phyloP scores from a whole-genome alignment of 2,888 invertebrate species.

The Carabus problematicus region DNA sequence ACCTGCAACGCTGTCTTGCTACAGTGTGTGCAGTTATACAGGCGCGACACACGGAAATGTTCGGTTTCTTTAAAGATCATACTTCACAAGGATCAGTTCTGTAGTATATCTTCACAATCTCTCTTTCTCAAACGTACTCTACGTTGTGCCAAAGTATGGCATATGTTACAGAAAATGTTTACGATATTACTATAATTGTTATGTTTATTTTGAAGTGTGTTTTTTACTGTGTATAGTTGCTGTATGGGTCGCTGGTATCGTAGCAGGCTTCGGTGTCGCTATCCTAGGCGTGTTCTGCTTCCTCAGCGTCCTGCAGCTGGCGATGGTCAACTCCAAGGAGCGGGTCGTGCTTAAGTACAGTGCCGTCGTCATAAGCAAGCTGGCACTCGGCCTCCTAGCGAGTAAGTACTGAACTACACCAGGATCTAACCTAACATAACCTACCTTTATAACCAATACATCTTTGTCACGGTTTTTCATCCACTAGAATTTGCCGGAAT shows the following conservation, averaged over 20 bases:
- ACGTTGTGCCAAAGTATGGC: too few relatives aligned
- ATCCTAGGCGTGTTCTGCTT: conserved; percentile 80
- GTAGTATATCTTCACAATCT: too few relatives aligned
- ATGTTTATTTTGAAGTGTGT: conserved; percentile 9
- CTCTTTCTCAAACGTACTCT: too few relatives aligned
- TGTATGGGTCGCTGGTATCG: conserved; percentile 82
- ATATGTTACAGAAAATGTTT: too few relatives aligned
- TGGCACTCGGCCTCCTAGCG: conserved; percentile 77
- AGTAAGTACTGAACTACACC: conserved; percentile 65
- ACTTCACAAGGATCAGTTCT: too few relatives aligned
- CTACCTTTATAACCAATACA: background rate
- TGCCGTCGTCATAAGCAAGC: conserved; percentile 77
- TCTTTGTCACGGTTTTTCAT: conserved; percentile 10
- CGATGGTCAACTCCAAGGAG: conserved; percentile 87
- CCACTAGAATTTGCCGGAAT: background rate
- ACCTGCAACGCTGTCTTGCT: too few relatives aligned
- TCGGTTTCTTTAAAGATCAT: too few relatives aligned
- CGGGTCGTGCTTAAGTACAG: conserved; percentile 81
- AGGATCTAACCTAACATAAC: conserved; percentile 5
- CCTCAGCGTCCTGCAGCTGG: conserved; percentile 81
- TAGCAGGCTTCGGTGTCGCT: conserved; percentile 77
- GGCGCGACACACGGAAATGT: too few relatives aligned
- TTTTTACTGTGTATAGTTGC: conserved; percentile 67
- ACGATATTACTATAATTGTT: too few relatives aligned
- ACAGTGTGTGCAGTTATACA: too few relatives aligned